Evolutionary conservation across 2,888 invertebrate genomes (phyloP).

Genomic region (Mayetiola destructor): DNA sequence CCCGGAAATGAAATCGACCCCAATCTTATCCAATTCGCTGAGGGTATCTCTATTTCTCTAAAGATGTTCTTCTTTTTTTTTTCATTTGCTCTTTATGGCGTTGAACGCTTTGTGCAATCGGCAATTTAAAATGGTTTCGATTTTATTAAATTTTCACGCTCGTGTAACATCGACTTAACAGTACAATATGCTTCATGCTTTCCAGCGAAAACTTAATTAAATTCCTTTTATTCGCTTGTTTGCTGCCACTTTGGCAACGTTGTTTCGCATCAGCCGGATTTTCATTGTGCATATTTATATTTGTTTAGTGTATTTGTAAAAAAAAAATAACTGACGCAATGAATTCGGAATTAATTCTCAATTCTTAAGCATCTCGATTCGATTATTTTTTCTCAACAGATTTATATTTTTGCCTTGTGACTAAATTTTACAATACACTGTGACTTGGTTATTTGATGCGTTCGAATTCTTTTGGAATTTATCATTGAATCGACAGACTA

Average conservation of each 20-base stretch:
- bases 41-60: neutral
- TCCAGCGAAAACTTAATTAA: slow-evolving; percentile 2
- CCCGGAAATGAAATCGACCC: slow-evolving; percentile 11
- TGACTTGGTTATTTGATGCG: no score
- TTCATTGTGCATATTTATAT: no score
- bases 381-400: no score
- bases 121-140: slow-evolving; percentile 8
- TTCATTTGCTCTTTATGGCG: neutral
- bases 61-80: neutral
- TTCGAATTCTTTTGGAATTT: no score
- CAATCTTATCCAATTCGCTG: neutral
- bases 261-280: no score
- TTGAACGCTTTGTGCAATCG: slow-evolving; percentile 4
- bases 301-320: no score
- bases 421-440: no score
- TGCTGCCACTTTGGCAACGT: neutral
- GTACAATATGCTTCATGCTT: no score
- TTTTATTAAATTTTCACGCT: slow-evolving; percentile 13
- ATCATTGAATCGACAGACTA: no score
- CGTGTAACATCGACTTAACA: neutral
- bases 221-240: neutral
- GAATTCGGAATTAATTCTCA: neutral
- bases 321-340: neutral
- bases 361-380: no score
- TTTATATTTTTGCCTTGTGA: no score